phyloP scores from a whole-genome alignment of 2,888 invertebrate genomes.

The Mimachlamys varia region DNA sequence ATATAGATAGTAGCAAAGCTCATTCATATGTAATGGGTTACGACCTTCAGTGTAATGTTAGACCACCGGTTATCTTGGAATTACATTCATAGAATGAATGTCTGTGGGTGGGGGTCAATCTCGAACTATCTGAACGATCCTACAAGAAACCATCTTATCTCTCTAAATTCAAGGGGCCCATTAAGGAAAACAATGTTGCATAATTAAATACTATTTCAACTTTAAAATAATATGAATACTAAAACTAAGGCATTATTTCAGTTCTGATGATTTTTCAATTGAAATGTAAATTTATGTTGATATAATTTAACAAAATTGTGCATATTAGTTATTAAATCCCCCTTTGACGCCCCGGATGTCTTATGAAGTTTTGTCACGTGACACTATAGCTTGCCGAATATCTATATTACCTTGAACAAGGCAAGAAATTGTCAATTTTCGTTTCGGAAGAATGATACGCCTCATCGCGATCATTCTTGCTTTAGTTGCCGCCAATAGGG shows the following conservation, averaged over 20 bases:
- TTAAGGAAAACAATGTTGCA: background rate
- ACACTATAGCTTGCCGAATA: background rate
- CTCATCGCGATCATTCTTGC: constrained; percentile 49
- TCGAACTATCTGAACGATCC: background rate
- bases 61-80: background rate
- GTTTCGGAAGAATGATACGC: constrained; percentile 51
- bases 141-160: background rate
- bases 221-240: background rate
- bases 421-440: constrained; percentile 11
- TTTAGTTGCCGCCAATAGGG: constrained; percentile 50
- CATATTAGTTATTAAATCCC: background rate
- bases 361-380: constrained; percentile 8
- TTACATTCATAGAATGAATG: background rate
- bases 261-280: background rate
- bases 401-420: constrained; percentile 31
- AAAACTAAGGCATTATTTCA: background rate
- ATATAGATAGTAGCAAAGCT: background rate
- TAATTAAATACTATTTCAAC: background rate
- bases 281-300: background rate
- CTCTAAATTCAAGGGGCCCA: background rate
- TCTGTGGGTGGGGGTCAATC: background rate
- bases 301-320: background rate
- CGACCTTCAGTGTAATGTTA: background rate
- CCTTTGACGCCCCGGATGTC: background rate
- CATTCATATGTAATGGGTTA: background rate